A percentile compares a stretch with the other conserved stretches of the same genome.
These are phyloP conservation scores for Anhinga anhinga DNA, from an alignment of 2,113 vertebrate genomes.

Conservation along the genomic window DNA sequence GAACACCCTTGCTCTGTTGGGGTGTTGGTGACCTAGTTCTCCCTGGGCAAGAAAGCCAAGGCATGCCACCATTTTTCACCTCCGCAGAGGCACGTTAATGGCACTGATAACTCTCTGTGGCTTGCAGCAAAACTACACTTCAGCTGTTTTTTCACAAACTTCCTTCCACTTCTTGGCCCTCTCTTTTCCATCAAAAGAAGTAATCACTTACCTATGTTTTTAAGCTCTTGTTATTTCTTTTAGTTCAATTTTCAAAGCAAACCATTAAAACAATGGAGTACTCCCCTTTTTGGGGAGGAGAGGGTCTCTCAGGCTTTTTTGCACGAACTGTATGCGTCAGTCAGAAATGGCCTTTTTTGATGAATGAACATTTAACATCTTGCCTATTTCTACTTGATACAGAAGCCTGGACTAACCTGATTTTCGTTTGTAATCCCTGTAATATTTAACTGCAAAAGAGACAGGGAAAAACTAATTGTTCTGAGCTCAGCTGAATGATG, in stretches of 20 bases:
- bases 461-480: not conserved
- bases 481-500: not conserved
- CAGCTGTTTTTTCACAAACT: not conserved
- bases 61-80: fast-evolving
- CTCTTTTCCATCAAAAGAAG: not conserved
- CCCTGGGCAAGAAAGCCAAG: not conserved
- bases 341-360: not conserved
- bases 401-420: not conserved
- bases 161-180: not conserved
- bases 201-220: not conserved
- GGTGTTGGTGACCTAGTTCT: not conserved
- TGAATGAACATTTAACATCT: not conserved
- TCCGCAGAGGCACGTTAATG: fast-evolving
- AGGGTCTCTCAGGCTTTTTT: not conserved
- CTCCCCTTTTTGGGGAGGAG: not conserved
- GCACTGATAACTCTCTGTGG: not conserved
- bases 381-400: not conserved
- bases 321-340: not conserved
- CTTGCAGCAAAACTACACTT: not conserved
- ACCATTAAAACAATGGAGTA: not conserved
- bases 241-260: not conserved
- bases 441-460: not conserved
- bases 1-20: fast-evolving
- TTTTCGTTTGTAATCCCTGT: not conserved
- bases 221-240: not conserved